Base-by-base conservation (phyloP, 2,797 vertebrate species). In the Centroberyx gerrardi region DNA sequence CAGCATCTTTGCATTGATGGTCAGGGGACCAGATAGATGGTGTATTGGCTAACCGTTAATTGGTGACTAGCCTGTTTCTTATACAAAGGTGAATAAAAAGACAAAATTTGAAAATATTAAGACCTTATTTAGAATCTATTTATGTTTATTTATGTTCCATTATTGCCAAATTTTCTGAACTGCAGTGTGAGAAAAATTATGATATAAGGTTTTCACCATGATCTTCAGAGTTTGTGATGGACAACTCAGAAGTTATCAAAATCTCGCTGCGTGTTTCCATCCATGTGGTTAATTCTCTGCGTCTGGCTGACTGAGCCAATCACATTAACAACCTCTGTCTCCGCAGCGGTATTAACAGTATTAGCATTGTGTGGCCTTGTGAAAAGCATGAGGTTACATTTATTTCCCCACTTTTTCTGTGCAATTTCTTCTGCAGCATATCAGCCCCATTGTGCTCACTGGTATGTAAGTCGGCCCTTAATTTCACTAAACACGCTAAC, bases 401-500 rank as follows among this genome's bases (percentile, higher is more conserved):
- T 86, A 90, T 71, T 83, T 86, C 75, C 81, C 74, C 18, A 31
- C 42, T 69, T 70, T 86, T 68, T 80, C 70, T 85, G 62, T 82
- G 88, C 18, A 51, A 78, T 90, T 90, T 88, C 64, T 87, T 90
- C 33, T 62, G 61, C 63, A 85, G 84, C 76, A 81, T 82, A 77
- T 82, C 76, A 60, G 59, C 56, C 52, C 42, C 56, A 48, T 80
- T 82, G 72, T 65, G 29, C 63, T 67, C 63, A 13, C n/a, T 27
- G 29, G 87, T 90, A 81, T 88, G 75, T 78, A 60, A 80, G 40
- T 74, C 81, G 15, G 38, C 22, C 79, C 44, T 60, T 93, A 89
- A 91, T 95, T 86, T 93, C 82, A 84, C 84, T 87, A 90, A 90
- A 93, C 86, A 56, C 59, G 1, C 46, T 66, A 84, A 87, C 85